A percentile compares a stretch with the other conserved stretches of the same genome.
phyloP scores from a whole-genome alignment of 2,888 invertebrate species.

The Nephrotoma flavescens region DNA sequence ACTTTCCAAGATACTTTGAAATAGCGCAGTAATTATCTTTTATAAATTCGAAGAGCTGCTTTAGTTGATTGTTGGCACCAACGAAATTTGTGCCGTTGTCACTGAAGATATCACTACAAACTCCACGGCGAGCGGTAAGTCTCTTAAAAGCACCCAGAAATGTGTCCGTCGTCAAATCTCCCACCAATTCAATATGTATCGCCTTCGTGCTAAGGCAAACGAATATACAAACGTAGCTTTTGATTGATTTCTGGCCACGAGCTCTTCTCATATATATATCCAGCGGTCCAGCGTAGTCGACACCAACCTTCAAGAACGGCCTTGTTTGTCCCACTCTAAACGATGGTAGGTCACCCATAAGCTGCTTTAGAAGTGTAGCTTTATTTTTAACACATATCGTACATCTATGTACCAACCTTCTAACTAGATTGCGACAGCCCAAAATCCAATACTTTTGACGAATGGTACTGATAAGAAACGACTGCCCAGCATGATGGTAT shows the following conservation, averaged over 20 bases:
- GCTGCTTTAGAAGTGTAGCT: slow-evolving; percentile 1
- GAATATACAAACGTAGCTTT: slow-evolving; percentile 18
- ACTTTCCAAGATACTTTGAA: too few relatives aligned
- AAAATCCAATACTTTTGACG: slow-evolving; percentile 14
- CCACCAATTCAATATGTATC: neutral
- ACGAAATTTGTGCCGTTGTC: too few relatives aligned
- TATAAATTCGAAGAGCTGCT: too few relatives aligned
- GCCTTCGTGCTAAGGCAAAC: slow-evolving; percentile 16
- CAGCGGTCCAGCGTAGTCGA: slow-evolving; percentile 15
- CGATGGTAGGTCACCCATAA: slow-evolving; percentile 17
- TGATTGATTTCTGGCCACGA: slow-evolving; percentile 13
- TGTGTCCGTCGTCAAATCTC: slow-evolving; percentile 12
- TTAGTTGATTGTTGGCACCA: slow-evolving; percentile 7
- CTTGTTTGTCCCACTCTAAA: neutral
- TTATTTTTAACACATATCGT: slow-evolving; percentile 6
- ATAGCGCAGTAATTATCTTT: too few relatives aligned
- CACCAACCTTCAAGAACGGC: slow-evolving; percentile 11
- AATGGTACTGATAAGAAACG: slow-evolving; percentile 9
- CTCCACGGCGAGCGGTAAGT: too few relatives aligned
- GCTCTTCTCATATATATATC: slow-evolving; percentile 8
- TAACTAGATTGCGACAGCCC: slow-evolving; percentile 4
- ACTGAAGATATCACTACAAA: too few relatives aligned
- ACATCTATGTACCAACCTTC: slow-evolving; percentile 8
- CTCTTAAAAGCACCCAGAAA: slow-evolving; percentile 15
- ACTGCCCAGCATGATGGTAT: slow-evolving; percentile 13